Evolutionary conservation across 2,113 vertebrate genomes (phyloP).

Genomic region (Willisornis vidua): DNA sequence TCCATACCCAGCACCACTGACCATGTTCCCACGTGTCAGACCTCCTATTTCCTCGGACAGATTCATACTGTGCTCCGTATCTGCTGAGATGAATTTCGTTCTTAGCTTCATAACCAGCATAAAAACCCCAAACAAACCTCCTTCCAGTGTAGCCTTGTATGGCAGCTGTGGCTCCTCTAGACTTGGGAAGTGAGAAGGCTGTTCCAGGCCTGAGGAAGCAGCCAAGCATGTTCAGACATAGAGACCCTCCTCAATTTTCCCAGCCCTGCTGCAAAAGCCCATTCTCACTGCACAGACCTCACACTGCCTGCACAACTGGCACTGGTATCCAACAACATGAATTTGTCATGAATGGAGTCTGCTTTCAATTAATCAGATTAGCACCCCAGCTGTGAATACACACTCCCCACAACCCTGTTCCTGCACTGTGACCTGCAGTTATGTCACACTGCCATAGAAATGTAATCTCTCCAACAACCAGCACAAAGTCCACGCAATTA

Average conservation of each 20-base stretch:
- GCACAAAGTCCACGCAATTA: conserved; percentile 26
- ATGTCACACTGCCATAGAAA: not conserved
- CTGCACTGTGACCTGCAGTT: conserved; percentile 11
- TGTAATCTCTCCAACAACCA: conserved; percentile 5
- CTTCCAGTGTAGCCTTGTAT: not conserved
- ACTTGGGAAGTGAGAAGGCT: not conserved
- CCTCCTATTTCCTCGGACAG: not conserved
- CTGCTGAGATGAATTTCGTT: accelerated
- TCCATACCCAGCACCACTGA: not conserved
- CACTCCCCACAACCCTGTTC: not conserved
- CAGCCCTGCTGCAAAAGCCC: not conserved
- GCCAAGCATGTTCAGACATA: not conserved
- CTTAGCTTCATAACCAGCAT: not conserved
- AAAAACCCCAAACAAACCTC: not conserved
- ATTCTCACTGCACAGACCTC: not conserved
- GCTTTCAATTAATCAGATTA: not conserved
- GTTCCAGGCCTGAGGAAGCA: not conserved
- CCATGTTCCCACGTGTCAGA: not conserved
- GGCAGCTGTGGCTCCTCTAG: not conserved
- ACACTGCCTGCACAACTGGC: not conserved
- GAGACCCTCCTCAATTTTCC: not conserved
- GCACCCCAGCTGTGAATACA: not conserved
- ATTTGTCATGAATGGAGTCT: not conserved
- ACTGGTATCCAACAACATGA: not conserved
- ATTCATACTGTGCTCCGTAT: accelerated